Percentiles rank a stretch among this genome's conserved stretches.
phyloP scores from a whole-genome alignment of 2,888 invertebrate genomes.

The Tenodera sinensis region DNA sequence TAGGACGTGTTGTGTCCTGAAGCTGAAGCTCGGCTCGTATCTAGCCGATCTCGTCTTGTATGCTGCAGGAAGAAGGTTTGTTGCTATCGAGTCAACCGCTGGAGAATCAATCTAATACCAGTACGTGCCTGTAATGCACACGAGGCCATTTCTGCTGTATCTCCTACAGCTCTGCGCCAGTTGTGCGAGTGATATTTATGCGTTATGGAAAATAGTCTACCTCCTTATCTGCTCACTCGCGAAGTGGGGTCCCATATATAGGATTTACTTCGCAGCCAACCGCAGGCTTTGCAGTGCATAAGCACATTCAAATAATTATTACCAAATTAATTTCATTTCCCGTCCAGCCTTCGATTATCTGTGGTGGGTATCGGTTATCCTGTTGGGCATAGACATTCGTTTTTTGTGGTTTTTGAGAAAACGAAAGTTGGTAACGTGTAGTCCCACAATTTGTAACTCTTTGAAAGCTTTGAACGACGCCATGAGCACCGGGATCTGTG shows the following conservation, averaged over 20 bases:
- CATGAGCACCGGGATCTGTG: no score
- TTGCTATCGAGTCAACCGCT: not conserved
- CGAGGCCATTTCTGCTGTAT: slow-evolving; percentile 13
- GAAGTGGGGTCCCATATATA: not conserved
- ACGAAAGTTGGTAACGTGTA: no score
- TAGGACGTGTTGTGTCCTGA: not conserved
- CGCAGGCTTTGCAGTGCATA: not conserved
- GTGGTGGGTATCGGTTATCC: no score
- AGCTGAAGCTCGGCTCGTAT: not conserved
- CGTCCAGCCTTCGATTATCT: no score
- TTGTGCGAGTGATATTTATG: slow-evolving; percentile 18
- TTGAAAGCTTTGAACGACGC: no score
- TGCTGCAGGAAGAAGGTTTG: not conserved
- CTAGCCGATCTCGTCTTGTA: not conserved
- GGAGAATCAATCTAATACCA: slow-evolving; percentile 28
- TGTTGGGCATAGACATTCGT: no score
- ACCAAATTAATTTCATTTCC: not conserved
- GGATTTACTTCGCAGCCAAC: not conserved
- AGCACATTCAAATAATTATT: not conserved
- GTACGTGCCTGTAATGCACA: slow-evolving; percentile 24
- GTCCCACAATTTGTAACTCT: no score
- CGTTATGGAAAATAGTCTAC: slow-evolving; percentile 17
- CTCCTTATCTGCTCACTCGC: not conserved
- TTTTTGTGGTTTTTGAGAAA: no score
- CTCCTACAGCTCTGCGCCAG: not conserved